Percentiles rank a stretch among this genome's conserved stretches.
phyloP scores from a whole-genome alignment of 2,113 vertebrate species.

The Zosterops borbonicus region DNA sequence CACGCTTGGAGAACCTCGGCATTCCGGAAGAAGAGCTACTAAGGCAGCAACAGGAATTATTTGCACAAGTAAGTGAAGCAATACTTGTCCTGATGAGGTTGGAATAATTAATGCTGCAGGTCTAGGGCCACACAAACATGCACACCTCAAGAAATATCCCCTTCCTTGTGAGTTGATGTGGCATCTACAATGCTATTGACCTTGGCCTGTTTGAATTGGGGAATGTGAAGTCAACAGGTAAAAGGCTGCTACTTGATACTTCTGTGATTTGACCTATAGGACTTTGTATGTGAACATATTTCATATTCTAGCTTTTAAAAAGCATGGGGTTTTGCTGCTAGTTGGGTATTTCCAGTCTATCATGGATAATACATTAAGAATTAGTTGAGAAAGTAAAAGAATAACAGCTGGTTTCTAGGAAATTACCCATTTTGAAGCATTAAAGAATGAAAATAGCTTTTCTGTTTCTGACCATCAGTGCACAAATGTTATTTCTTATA shows the following conservation, averaged over 20 bases:
- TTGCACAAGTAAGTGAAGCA: conserved; percentile 90
- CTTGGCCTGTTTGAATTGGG: neutral
- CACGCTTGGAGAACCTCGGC: conserved; percentile 95
- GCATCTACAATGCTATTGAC: neutral
- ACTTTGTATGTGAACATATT: neutral
- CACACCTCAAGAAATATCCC: neutral
- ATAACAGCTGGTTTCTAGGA: neutral
- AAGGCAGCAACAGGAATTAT: conserved; percentile 95
- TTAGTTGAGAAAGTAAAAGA: neutral
- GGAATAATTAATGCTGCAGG: neutral
- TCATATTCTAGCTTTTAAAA: neutral
- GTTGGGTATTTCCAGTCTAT: neutral
- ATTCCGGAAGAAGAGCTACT: conserved; percentile 98
- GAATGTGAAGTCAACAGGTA: neutral
- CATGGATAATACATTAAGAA: neutral
- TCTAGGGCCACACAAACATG: neutral
- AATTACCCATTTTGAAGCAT: neutral
- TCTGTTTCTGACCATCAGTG: neutral
- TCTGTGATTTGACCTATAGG: neutral
- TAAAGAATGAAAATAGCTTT: neutral
- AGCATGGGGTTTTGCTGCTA: accelerated
- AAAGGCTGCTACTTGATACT: neutral
- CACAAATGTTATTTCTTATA: neutral
- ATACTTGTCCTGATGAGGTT: neutral
- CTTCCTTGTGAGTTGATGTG: neutral